Evolutionary conservation across 2,797 vertebrate genomes (phyloP), one percentile per base, ranked within the genome.

Genomic region (Cossypha caffra): DNA sequence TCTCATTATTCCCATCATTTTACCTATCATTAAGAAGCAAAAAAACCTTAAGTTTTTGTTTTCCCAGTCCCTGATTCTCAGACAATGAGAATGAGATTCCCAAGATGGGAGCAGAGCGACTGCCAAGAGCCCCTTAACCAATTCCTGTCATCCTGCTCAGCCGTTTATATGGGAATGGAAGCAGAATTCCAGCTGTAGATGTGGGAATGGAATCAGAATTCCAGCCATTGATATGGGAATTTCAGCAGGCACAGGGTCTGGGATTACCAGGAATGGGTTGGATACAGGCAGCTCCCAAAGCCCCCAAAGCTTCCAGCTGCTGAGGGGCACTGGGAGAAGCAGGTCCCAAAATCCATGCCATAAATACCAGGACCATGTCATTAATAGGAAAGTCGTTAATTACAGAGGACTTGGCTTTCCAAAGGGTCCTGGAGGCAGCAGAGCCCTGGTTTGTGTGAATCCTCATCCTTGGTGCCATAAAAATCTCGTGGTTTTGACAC

Each of bases 171-270:
- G 37, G 37, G 9, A 24, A 40, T 48, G 51, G 42, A 23, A 25
- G 16, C 1, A 2, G 29, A 43, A 52, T 54, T 31, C 19, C 48
- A 62, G 58, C 29, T 1, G 0, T 0, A 7, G 2, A 25, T 17
- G 1, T n/a, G 9, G 38, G 37, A 15, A 40, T 21, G 68, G 38
- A 19, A 18, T 18, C 9, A 11, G 12, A 20, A 71, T 71, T 54
- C 13, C 28, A 47, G 45, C 23, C 4, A 3, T 24, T 24, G 47
- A 13, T n/a, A 2, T 25, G 21, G 57, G 54, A 76, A 62, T 48
- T 26, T 9, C 29, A 75, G 73, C 5, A 3, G 8, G 73, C 58
- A 37, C 47, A 55, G 78, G 21, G 4, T 23, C 18, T n/a, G 20
- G 25, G 38, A 10, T n/a, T 16, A 43, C 11, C 42, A n/a, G 66